Evolutionary conservation across 2,113 vertebrate species (phyloP).

Genomic region (Blennius ocellaris): DNA sequence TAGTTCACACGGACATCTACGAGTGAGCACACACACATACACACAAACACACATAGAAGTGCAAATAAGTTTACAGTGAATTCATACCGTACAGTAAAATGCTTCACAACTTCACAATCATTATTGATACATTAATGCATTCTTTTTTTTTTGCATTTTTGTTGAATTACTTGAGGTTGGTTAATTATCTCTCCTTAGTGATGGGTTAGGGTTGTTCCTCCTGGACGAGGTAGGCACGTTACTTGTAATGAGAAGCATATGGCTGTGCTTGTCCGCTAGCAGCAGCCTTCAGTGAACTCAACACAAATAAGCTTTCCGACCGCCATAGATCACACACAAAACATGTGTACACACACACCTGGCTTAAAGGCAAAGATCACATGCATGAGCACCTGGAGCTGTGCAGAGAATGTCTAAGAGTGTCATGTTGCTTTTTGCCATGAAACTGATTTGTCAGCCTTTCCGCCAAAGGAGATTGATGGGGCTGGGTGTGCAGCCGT

Average conservation of each 20-base stretch:
- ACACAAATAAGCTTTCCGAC: conserved; percentile 75
- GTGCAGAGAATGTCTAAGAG: conserved; percentile 51
- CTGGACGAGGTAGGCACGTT: conserved; percentile 47
- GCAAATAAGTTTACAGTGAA: no score
- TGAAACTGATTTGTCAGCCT: conserved; percentile 74
- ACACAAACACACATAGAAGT: no score
- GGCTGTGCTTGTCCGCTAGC: conserved; percentile 60
- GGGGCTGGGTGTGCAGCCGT: conserved; percentile 40
- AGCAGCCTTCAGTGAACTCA: conserved; percentile 71
- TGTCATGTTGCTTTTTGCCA: conserved; percentile 63
- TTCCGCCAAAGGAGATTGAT: conserved; percentile 59
- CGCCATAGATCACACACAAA: conserved; percentile 59
- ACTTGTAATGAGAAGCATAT: conserved; percentile 77
- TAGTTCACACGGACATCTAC: conserved; percentile 92
- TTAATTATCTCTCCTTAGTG: conserved; percentile 24
- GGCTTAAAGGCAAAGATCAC: conserved; percentile 56
- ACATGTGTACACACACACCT: conserved; percentile 47
- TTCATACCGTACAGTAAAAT: neutral
- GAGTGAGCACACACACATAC: conserved; percentile 4
- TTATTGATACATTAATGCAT: neutral
- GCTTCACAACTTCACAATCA: neutral
- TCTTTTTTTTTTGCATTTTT: neutral
- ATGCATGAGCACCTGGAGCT: conserved; percentile 72
- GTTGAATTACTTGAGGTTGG: conserved; percentile 9
- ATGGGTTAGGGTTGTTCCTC: conserved; percentile 57